A percentile compares a stretch with the other conserved stretches of the same genome.
phyloP scores from a whole-genome alignment of 2,797 vertebrate genomes.

The Cirrhinus molitorella region DNA sequence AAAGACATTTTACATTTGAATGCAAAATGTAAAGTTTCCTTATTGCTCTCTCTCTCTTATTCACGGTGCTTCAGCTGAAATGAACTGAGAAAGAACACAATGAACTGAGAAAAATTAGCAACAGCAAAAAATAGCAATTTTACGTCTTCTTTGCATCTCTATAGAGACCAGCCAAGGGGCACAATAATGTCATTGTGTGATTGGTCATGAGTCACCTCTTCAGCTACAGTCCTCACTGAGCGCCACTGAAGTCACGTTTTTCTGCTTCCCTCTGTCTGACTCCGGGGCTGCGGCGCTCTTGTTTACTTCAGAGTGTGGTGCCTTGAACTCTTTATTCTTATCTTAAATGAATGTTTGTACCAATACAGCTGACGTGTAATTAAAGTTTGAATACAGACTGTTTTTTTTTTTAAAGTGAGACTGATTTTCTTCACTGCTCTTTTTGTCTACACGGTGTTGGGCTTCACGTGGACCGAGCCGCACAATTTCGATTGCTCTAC shows the following conservation, averaged over 20 bases:
- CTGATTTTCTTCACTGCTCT: neutral
- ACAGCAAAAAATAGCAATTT: constrained; percentile 19
- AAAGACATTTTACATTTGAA: constrained; percentile 13
- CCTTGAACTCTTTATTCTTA: neutral
- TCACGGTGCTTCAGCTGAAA: neutral
- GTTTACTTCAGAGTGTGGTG: constrained; percentile 1
- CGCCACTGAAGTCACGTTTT: neutral
- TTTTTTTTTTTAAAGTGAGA: neutral
- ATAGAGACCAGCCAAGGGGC: constrained; percentile 7
- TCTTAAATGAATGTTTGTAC: constrained; percentile 6
- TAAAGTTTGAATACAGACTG: constrained; percentile 6
- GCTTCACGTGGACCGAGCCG: neutral
- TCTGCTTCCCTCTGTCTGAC: neutral
- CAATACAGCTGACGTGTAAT: neutral
- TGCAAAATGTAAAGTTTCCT: constrained; percentile 16
- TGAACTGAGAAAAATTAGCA: neutral
- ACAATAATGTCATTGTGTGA: constrained; percentile 10
- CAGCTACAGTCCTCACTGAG: neutral
- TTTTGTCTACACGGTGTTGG: neutral
- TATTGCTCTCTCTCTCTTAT: neutral
- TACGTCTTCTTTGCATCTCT: neutral
- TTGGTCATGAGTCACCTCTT: constrained; percentile 30
- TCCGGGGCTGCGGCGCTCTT: neutral
- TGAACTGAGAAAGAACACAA: neutral
- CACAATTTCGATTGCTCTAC: neutral